phyloP scores from a whole-genome alignment of 2,113 vertebrate genomes.

The Arothron firmamentum region DNA sequence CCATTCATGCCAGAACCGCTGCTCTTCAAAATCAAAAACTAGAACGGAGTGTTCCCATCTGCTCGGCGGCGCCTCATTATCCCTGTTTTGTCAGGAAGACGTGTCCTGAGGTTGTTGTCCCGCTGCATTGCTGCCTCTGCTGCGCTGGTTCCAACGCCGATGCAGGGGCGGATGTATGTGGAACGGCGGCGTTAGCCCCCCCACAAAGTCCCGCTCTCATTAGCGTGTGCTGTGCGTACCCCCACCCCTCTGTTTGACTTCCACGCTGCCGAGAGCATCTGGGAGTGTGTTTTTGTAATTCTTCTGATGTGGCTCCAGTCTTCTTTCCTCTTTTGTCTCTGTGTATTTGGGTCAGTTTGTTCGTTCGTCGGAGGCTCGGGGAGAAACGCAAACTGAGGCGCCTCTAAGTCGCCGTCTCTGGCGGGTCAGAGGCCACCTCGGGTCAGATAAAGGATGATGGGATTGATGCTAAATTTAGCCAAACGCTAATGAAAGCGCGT shows the following conservation, averaged over 20 bases:
- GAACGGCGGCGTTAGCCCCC: constrained; percentile 55
- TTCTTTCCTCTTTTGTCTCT: constrained; percentile 56
- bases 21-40: constrained; percentile 12
- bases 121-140: constrained; percentile 6
- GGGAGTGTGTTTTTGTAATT: constrained; percentile 58
- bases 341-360: constrained; percentile 59
- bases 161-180: constrained; percentile 41
- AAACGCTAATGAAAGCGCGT: neutral
- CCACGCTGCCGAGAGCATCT: constrained; percentile 35
- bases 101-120: constrained; percentile 49
- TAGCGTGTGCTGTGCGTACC: constrained; percentile 31
- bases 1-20: neutral
- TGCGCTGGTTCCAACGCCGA: constrained; percentile 10
- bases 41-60: neutral
- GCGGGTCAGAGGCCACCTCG: constrained; percentile 48
- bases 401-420: constrained; percentile 48
- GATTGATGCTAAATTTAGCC: constrained; percentile 36
- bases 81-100: constrained; percentile 32
- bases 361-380: constrained; percentile 30
- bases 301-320: constrained; percentile 54
- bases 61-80: constrained; percentile 16
- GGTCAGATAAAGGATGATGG: constrained; percentile 47
- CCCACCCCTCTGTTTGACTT: constrained; percentile 35
- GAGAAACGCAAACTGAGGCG: constrained; percentile 40
- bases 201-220: constrained; percentile 41